Evolutionary conservation across 92 coral and sea anemone genomes (phyloP).

Genomic region (Diadumene lineata): DNA sequence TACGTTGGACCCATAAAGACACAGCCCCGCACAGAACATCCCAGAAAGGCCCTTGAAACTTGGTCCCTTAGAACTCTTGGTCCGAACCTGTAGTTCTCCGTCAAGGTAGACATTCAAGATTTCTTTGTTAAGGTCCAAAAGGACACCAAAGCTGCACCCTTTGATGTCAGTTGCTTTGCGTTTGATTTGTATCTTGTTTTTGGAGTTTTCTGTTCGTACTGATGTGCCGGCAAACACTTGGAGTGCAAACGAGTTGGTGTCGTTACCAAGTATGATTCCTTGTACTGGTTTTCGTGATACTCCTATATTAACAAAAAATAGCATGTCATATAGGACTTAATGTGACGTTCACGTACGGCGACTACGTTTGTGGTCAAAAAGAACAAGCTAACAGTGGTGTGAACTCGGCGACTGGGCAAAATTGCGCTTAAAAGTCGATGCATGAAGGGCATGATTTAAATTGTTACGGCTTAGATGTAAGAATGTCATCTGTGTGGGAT

Average conservation of each 20-base stretch:
- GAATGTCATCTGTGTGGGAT: too few species aligned
- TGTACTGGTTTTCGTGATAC: conserved; percentile 66
- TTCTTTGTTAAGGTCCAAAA: conserved; percentile 72
- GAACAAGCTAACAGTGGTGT: too few species aligned
- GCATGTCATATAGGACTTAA: too few species aligned
- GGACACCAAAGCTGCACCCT: conserved; percentile 72
- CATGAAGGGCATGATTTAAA: too few species aligned
- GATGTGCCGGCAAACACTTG: conserved; percentile 70
- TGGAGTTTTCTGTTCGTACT: conserved; percentile 63
- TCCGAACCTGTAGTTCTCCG: conserved; percentile 76
- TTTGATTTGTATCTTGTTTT: conserved; percentile 72
- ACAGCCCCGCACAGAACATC: conserved; percentile 73
- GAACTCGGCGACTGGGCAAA: too few species aligned
- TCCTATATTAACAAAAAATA: conserved; percentile 31
- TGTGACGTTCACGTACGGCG: too few species aligned
- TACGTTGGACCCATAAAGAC: conserved; percentile 78
- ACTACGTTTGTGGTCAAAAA: too few species aligned
- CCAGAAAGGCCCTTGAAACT: conserved; percentile 77
- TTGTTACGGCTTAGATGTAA: too few species aligned
- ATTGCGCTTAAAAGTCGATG: too few species aligned
- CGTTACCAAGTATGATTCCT: conserved; percentile 72
- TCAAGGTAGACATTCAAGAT: conserved; percentile 72
- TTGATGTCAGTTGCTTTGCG: conserved; percentile 64
- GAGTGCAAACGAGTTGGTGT: conserved; percentile 64
- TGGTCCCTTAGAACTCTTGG: conserved; percentile 73